Percentiles rank a stretch among this genome's conserved stretches.
Evolutionary conservation across 2,797 vertebrate genomes (phyloP).

Genomic region (Megaceryle alcyon): DNA sequence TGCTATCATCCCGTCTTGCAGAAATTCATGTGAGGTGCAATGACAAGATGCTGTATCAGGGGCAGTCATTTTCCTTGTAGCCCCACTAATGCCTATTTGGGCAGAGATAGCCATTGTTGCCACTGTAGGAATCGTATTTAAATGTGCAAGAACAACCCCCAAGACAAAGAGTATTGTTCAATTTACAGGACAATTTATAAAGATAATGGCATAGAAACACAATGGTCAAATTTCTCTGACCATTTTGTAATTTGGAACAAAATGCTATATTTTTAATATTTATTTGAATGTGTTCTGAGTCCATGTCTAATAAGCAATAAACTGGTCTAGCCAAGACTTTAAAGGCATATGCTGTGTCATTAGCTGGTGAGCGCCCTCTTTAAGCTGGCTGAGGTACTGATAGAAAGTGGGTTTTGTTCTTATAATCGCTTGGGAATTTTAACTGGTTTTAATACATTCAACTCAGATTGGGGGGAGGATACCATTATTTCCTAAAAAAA

Average conservation of each 20-base stretch:
- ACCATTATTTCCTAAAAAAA: conserved; percentile 72
- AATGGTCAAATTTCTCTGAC: conserved; percentile 76
- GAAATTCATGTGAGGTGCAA: neutral
- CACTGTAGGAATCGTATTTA: neutral
- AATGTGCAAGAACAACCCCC: neutral
- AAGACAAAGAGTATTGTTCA: conserved; percentile 24
- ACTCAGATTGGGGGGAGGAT: conserved; percentile 75
- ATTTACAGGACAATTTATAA: conserved; percentile 69
- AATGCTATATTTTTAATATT: conserved; percentile 77
- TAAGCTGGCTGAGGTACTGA: conserved; percentile 86
- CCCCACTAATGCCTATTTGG: neutral
- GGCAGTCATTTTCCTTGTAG: neutral
- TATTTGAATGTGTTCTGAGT: conserved; percentile 78
- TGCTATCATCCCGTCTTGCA: neutral
- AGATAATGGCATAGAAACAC: conserved; percentile 72
- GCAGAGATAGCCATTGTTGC: conserved; percentile 1
- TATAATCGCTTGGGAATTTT: conserved; percentile 77
- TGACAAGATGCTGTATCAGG: neutral
- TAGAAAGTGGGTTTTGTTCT: conserved; percentile 79
- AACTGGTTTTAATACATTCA: conserved; percentile 79
- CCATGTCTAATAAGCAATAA: conserved; percentile 77
- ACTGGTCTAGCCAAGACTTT: conserved; percentile 73
- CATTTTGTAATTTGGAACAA: conserved; percentile 78
- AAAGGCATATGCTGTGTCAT: conserved; percentile 65
- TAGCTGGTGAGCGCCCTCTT: conserved; percentile 89